Evolutionary conservation across 2,888 invertebrate genomes (phyloP).

Genomic region (Cyclophora punctaria): DNA sequence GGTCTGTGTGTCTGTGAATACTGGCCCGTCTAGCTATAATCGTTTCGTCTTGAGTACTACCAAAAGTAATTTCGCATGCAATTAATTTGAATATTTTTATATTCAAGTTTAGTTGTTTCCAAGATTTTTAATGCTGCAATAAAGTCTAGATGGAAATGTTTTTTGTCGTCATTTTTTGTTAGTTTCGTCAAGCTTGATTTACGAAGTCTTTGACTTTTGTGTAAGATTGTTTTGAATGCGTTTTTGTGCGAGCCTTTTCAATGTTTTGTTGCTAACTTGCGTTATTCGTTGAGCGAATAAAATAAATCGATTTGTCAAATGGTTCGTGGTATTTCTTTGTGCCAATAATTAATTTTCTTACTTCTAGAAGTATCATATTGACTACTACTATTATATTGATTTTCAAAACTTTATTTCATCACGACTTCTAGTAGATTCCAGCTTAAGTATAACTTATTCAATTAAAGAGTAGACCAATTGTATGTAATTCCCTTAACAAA

Average conservation of each 20-base stretch:
- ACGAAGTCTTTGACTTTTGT: constrained; percentile 25
- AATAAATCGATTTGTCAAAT: too few relatives aligned
- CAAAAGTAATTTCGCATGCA: constrained; percentile 29
- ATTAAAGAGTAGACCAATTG: too few relatives aligned
- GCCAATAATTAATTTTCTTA: too few relatives aligned
- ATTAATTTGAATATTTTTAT: constrained; percentile 39
- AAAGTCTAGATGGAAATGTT: constrained; percentile 33
- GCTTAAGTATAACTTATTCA: too few relatives aligned
- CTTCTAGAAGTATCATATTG: too few relatives aligned
- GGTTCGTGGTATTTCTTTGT: too few relatives aligned
- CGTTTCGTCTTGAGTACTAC: constrained; percentile 17
- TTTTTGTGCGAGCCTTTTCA: constrained; percentile 12
- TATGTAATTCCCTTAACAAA: too few relatives aligned
- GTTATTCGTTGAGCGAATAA: too few relatives aligned
- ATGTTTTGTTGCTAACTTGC: constrained; percentile 5
- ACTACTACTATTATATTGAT: too few relatives aligned
- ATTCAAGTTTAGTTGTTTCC: constrained; percentile 31
- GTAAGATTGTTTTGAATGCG: constrained; percentile 36
- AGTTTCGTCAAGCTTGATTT: constrained; percentile 32
- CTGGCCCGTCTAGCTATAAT: too few relatives aligned
- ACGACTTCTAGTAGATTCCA: too few relatives aligned
- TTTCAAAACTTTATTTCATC: too few relatives aligned
- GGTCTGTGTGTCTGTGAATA: neutral
- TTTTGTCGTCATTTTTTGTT: constrained; percentile 27
- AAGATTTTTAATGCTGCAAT: constrained; percentile 30